These are phyloP conservation scores for Lemur catta DNA, from an alignment of 2,797 vertebrate genomes.

Conservation along the genomic window DNA sequence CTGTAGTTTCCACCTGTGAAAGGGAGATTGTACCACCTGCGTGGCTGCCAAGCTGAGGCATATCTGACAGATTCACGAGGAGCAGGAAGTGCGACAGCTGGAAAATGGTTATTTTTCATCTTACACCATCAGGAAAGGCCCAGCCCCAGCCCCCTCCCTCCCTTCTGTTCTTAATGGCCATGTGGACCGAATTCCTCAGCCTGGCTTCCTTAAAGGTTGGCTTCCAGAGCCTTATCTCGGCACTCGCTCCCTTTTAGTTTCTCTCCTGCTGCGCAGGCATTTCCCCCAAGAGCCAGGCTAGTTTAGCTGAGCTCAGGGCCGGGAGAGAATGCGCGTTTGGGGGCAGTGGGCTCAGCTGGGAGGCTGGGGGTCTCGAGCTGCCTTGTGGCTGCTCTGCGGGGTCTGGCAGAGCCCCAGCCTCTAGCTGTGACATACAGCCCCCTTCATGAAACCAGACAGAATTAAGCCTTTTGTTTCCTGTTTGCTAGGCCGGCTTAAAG, in stretches of 20 bases:
- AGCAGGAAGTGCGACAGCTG: not conserved
- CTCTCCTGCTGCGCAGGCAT: constrained; percentile 77
- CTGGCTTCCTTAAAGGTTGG: not conserved
- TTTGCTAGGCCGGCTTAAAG: constrained; percentile 72
- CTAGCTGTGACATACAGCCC: constrained; percentile 77
- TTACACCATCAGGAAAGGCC: not conserved
- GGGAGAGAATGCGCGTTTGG: not conserved
- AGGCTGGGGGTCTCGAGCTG: constrained; percentile 40
- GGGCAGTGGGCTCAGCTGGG: not conserved
- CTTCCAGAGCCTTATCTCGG: constrained; percentile 24
- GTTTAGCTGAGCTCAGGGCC: not conserved
- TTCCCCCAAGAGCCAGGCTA: constrained; percentile 73
- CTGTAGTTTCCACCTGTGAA: not conserved
- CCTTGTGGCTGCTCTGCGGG: constrained; percentile 68
- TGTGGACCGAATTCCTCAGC: not conserved
- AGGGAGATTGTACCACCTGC: not conserved
- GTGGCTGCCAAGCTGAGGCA: not conserved
- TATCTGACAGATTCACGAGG: not conserved
- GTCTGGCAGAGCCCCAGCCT: constrained; percentile 69
- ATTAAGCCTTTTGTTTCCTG: constrained; percentile 87
- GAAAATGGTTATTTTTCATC: constrained; percentile 34
- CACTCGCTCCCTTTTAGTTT: constrained; percentile 31
- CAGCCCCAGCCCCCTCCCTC: not conserved
- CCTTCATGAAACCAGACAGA: constrained; percentile 82
- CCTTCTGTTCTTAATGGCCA: not conserved